Evolutionary conservation across 2,888 invertebrate genomes (phyloP).

Genomic region (Helicoverpa assulta): DNA sequence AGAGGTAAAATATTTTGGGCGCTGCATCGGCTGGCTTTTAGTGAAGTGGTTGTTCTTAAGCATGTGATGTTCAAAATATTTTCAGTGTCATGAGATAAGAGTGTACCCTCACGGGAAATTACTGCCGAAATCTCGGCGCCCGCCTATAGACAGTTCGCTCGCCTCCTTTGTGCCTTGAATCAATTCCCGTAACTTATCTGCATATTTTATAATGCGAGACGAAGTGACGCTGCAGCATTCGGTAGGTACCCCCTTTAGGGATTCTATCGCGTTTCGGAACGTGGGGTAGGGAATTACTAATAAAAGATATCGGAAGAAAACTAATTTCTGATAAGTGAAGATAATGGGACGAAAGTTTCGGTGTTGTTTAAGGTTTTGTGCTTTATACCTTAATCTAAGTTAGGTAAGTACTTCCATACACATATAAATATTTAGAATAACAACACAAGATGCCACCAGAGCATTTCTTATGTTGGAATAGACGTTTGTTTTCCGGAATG

Average conservation of each 20-base stretch:
- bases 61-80: constrained; percentile 79
- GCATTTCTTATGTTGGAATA: background rate
- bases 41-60: constrained; percentile 47
- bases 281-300: constrained; percentile 58
- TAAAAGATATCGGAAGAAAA: constrained; percentile 63
- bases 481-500: constrained; percentile 7
- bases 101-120: constrained; percentile 87
- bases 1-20: constrained; percentile 7
- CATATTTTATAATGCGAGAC: constrained; percentile 88
- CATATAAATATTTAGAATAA: constrained; percentile 9
- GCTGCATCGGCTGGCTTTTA: constrained; percentile 17
- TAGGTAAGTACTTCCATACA: constrained; percentile 26
- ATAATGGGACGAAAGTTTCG: constrained; percentile 30
- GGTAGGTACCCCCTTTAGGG: constrained; percentile 75
- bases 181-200: constrained; percentile 90
- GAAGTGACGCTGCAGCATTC: constrained; percentile 81
- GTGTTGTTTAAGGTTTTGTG: constrained; percentile 37
- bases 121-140: constrained; percentile 86
- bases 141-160: constrained; percentile 83
- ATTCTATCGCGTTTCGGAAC: constrained; percentile 70
- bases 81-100: constrained; percentile 85
- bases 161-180: constrained; percentile 88
- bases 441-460: background rate
- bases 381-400: constrained; percentile 35
- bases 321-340: constrained; percentile 56